Conservation (phyloP, 1,140 invertebrate genomes). For the Drosophila tani region DNA sequence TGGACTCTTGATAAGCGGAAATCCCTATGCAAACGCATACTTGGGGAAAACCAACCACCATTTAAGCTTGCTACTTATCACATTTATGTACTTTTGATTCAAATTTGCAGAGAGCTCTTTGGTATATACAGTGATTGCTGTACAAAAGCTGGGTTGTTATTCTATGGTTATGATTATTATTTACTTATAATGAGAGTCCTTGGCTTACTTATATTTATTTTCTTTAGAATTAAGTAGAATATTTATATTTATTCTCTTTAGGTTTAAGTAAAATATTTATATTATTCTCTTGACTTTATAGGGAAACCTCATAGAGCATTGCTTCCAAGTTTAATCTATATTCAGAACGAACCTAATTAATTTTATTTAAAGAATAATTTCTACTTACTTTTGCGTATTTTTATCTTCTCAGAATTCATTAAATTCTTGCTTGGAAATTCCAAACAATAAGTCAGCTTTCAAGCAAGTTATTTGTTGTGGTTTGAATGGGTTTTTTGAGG, state of each 20-base stretch:
- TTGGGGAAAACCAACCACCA: slow-evolving; percentile 43
- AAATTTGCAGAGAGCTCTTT: slow-evolving; percentile 11
- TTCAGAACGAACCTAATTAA: no score
- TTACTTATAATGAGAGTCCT: not conserved
- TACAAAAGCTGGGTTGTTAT: no score
- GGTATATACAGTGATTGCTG: slow-evolving; percentile 11
- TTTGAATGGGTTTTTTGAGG: not conserved
- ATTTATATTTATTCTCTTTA: no score
- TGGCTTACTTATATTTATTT: not conserved
- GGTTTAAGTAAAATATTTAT: not conserved
- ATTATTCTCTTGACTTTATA: not conserved
- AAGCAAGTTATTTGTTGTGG: not conserved
- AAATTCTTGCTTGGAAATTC: not conserved
- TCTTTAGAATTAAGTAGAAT: no score
- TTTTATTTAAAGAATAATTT: not conserved
- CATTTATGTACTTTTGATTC: slow-evolving; percentile 20
- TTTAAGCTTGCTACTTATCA: not conserved
- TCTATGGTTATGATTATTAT: not conserved
- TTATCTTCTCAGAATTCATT: not conserved
- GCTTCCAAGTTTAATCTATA: no score
- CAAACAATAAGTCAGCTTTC: not conserved
- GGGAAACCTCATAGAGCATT: no score
- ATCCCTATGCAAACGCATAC: slow-evolving; percentile 33
- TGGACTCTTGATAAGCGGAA: slow-evolving; percentile 49
- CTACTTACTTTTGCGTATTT: not conserved